Evolutionary conservation across 1,140 invertebrate species (phyloP).

Genomic region (Nephotettix cincticeps): DNA sequence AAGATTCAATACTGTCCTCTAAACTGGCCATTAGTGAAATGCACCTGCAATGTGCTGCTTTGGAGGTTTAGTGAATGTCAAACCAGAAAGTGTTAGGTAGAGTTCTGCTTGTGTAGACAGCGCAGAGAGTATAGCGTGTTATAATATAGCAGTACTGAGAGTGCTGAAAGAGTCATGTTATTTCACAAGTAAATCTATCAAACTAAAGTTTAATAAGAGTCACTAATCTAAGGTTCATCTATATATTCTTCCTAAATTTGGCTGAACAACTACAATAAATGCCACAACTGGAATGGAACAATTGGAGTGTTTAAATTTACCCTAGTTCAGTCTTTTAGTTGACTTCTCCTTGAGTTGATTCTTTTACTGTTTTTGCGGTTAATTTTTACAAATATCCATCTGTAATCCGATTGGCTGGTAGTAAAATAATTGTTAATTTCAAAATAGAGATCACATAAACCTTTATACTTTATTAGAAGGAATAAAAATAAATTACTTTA

Average conservation of each 20-base stretch:
- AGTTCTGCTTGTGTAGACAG: constrained; percentile 2
- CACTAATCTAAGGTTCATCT: neutral
- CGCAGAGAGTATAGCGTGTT: neutral
- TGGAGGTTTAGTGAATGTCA: constrained; percentile 10
- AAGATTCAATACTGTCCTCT: too few species aligned
- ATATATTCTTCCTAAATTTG: neutral
- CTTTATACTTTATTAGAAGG: too few species aligned
- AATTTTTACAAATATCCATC: too few species aligned
- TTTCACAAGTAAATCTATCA: constrained; percentile 12
- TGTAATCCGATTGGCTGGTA: too few species aligned
- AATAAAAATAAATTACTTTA: too few species aligned
- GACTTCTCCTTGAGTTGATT: too few species aligned
- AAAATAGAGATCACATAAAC: too few species aligned
- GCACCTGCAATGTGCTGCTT: constrained; percentile 5
- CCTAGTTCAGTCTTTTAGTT: too few species aligned
- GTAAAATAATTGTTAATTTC: too few species aligned
- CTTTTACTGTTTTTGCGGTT: too few species aligned
- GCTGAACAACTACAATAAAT: neutral
- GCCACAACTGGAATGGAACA: too few species aligned
- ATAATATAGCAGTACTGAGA: constrained; percentile 6
- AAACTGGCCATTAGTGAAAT: constrained; percentile 17
- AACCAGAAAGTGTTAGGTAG: constrained; percentile 2
- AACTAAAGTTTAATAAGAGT: neutral
- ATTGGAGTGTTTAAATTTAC: too few species aligned
- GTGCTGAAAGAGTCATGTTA: constrained; percentile 8